A percentile compares a stretch with the other conserved stretches of the same genome.
phyloP scores from a whole-genome alignment of 1,140 invertebrate species.

The Papilio dardanus region DNA sequence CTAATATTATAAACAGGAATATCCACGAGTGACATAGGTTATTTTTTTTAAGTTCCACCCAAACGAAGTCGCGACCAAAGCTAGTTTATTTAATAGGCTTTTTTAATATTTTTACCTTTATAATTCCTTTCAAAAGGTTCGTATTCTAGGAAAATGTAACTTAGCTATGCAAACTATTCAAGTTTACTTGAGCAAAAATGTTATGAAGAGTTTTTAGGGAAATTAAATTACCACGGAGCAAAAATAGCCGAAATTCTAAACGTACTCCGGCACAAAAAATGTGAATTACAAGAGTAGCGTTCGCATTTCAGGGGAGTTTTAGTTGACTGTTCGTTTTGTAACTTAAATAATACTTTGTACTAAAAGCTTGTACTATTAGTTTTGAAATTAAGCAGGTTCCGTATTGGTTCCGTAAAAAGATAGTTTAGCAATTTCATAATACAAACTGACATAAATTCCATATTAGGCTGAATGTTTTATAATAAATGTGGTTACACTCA shows the following conservation, averaged over 20 bases:
- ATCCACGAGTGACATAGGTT: too few species aligned
- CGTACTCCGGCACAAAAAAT: slow-evolving; percentile 6
- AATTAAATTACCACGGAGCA: slow-evolving; percentile 28
- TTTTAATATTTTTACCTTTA: not conserved
- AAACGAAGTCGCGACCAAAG: too few species aligned
- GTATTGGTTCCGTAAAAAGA: too few species aligned
- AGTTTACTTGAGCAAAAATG: slow-evolving; percentile 4
- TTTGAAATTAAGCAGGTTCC: too few species aligned
- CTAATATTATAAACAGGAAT: too few species aligned
- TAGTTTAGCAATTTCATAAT: too few species aligned
- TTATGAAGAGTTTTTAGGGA: slow-evolving; percentile 27
- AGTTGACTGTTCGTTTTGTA: not conserved
- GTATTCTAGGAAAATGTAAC: not conserved
- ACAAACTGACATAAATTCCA: too few species aligned
- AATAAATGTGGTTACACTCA: too few species aligned
- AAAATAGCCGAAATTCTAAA: slow-evolving; percentile 19
- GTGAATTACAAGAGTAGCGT: slow-evolving; percentile 26
- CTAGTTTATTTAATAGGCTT: not conserved
- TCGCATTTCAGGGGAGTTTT: slow-evolving; percentile 31
- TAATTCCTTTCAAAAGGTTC: not conserved
- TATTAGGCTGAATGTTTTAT: too few species aligned
- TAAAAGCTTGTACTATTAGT: not conserved
- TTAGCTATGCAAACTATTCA: slow-evolving; percentile 20
- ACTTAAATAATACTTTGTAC: not conserved
- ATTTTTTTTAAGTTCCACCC: not conserved